Base-by-base conservation (phyloP, 2,888 invertebrate species). In the Diaperis boleti region DNA sequence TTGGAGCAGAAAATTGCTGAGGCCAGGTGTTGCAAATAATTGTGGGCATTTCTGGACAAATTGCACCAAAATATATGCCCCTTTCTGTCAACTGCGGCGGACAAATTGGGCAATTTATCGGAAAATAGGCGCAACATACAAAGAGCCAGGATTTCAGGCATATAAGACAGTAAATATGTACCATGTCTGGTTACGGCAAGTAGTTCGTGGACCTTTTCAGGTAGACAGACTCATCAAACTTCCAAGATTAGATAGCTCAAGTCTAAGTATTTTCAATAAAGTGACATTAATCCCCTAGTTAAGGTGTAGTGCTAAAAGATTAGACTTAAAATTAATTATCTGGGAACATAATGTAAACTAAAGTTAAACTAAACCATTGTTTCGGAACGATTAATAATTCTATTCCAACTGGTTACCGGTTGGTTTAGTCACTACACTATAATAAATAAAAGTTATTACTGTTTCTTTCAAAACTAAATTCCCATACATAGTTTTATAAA, bases 11-110 rank as follows among this genome's bases (percentile, higher is more conserved):
- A 74, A 73, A 76, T 75, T 74, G 69, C 56, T 61, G 59, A 50
- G 29, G 35, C 74, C 75, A 76, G 76, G 75, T 77, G 75, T 72
- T 64, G 65, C 14, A 42, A 59, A 68, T 74, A 72, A 76, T 77
- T 76, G 78, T 75, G 76, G 76, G 72, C 73, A 75, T 75, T 77
- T 76, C 70, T 70, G 70, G 78, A 78, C 79, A 78, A 79, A 79
- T 79, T 79, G 76, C 69, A 72, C 72, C 74, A 71, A 77, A 77
- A 75, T 74, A 74, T 18, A 37, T 17, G 45, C 20, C 52, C 15
- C 0, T 50, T 31, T 42, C 45, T 29, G 33, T 42, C 55, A 33
- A 20, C 29, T 41, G 17, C 14, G 13, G 14, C 8, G 5, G 10
- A 39, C 47, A 54, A 60, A 60, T 60, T 55, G 61, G 20, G 17